Evolutionary conservation across 1,140 invertebrate genomes (phyloP).

Genomic region (Aphelinus certus): DNA sequence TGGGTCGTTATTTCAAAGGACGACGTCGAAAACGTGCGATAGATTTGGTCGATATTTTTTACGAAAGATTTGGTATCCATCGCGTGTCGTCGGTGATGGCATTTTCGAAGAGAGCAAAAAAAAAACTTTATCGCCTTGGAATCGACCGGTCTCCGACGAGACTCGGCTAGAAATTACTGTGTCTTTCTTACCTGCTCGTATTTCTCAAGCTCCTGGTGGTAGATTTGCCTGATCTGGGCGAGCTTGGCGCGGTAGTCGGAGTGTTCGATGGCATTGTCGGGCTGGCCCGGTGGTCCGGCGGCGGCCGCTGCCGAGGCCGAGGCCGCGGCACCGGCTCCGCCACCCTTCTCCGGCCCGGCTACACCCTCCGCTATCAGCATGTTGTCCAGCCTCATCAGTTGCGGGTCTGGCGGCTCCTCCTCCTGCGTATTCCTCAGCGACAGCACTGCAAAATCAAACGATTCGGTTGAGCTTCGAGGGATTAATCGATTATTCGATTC

Average conservation of each 20-base stretch:
- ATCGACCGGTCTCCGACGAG: too few species aligned
- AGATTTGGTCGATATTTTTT: too few species aligned
- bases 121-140: too few species aligned
- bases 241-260: constrained; percentile 99
- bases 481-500: too few species aligned
- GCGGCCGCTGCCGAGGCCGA: constrained; percentile 89
- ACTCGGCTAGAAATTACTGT: too few species aligned
- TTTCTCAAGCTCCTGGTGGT: constrained; percentile 99
- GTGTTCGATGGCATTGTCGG: constrained; percentile 98
- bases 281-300: constrained; percentile 75
- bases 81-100: too few species aligned
- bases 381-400: constrained; percentile 98
- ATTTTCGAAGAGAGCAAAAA: too few species aligned
- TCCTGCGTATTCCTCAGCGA: constrained; percentile 97
- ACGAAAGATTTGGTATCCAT: too few species aligned
- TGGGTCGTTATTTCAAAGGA: too few species aligned
- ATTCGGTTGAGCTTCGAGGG: too few species aligned
- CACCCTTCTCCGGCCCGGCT: constrained; percentile 96
- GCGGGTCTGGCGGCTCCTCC: constrained; percentile 98
- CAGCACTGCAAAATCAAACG: constrained; percentile 75
- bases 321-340: constrained; percentile 89
- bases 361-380: constrained; percentile 99
- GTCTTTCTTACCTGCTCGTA: constrained; percentile 84
- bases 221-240: constrained; percentile 98
- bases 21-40: too few species aligned